Evolutionary conservation across 2,797 vertebrate genomes (phyloP).

Genomic region (Yasuhikotakia modesta): DNA sequence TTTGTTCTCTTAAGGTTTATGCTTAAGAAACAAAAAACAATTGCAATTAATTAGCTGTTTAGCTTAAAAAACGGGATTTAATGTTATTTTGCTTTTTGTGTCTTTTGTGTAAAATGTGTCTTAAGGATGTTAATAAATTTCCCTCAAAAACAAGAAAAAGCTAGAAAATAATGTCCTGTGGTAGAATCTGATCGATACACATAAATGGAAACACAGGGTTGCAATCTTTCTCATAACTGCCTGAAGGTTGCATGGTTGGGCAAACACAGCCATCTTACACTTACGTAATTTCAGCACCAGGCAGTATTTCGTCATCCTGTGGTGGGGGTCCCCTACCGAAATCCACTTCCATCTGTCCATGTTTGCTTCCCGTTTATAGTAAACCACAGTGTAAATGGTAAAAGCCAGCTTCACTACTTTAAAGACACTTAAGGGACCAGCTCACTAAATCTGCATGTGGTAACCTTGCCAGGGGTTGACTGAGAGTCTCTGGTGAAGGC

Average conservation of each 20-base stretch:
- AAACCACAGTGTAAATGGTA: slow-evolving; percentile 13
- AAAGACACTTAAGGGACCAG: slow-evolving; percentile 22
- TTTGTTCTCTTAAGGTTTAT: too few species aligned
- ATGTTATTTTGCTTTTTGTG: too few species aligned
- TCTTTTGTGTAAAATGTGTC: too few species aligned
- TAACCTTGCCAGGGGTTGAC: slow-evolving; percentile 48
- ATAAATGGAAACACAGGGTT: slow-evolving; percentile 2
- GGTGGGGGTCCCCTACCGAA: slow-evolving; percentile 38
- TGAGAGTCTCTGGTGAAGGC: slow-evolving; percentile 39
- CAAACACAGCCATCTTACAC: slow-evolving; percentile 21
- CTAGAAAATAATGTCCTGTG: neutral
- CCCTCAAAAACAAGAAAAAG: neutral
- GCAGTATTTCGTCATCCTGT: slow-evolving; percentile 17
- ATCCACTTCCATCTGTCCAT: slow-evolving; percentile 40
- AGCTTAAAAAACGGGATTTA: too few species aligned
- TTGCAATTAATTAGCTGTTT: too few species aligned
- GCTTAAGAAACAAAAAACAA: too few species aligned
- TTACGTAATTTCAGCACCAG: slow-evolving; percentile 33
- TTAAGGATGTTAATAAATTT: neutral
- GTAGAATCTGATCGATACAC: neutral
- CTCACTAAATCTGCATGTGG: slow-evolving; percentile 34
- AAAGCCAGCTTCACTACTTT: neutral
- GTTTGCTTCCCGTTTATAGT: slow-evolving; percentile 4
- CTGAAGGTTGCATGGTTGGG: slow-evolving; percentile 1
- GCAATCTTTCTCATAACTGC: neutral